Evolutionary conservation across 2,888 invertebrate species (phyloP).

Genomic region (Meteorus cinctellus): DNA sequence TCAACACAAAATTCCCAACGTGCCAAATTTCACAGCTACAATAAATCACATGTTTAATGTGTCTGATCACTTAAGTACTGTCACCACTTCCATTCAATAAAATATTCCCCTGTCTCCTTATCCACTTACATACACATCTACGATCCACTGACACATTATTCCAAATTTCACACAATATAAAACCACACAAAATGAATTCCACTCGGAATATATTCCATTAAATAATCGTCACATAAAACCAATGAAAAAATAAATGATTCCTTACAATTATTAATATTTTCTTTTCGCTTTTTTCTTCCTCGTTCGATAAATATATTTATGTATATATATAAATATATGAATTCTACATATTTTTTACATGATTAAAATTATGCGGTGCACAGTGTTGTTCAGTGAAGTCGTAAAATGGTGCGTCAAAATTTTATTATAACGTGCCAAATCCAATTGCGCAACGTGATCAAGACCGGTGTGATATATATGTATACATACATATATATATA

Average conservation of each 20-base stretch:
- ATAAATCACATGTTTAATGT: background rate
- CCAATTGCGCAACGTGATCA: conserved; percentile 33
- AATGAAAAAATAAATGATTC: too few species aligned
- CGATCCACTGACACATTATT: background rate
- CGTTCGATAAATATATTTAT: background rate
- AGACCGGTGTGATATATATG: conserved; percentile 15
- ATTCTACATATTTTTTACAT: background rate
- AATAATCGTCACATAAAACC: too few species aligned
- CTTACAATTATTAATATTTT: too few species aligned
- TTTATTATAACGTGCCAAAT: conserved; percentile 25
- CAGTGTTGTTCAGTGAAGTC: conserved; percentile 18
- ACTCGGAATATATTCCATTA: too few species aligned
- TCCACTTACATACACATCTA: conserved; percentile 11
- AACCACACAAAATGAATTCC: too few species aligned
- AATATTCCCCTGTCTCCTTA: too few species aligned
- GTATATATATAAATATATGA: background rate
- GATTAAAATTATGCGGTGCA: conserved; percentile 20
- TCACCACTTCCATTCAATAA: conserved; percentile 30
- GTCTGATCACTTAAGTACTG: conserved; percentile 26
- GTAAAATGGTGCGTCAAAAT: conserved; percentile 28
- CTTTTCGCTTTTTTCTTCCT: too few species aligned
- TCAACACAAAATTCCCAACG: background rate
- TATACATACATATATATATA: background rate
- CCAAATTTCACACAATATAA: conserved; percentile 2
- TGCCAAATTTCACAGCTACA: too few species aligned